Conservation (phyloP, 2,113 vertebrate species). For the Lamprotornis superbus region DNA sequence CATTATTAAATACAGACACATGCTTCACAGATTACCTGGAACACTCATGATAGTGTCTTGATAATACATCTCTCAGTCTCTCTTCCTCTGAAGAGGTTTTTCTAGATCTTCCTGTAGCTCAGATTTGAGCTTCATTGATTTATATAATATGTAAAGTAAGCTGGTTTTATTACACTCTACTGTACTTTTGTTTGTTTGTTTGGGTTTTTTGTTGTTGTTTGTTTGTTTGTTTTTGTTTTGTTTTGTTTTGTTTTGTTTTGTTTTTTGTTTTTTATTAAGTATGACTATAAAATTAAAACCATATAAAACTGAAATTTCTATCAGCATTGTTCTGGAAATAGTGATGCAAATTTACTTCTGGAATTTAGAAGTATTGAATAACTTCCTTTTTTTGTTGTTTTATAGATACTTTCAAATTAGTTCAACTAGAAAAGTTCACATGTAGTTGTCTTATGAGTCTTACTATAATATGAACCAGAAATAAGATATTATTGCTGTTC, state of each 20-base stretch:
- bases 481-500: background rate
- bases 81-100: background rate
- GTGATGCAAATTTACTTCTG: background rate
- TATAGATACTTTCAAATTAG: background rate
- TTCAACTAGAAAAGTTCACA: background rate
- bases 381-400: background rate
- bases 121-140: background rate
- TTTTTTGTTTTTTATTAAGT: background rate
- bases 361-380: background rate
- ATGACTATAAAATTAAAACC: background rate
- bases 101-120: background rate
- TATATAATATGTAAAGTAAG: background rate
- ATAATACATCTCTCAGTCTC: background rate
- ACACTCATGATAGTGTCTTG: background rate
- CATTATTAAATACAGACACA: background rate
- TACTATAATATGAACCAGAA: background rate
- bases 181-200: background rate
- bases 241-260: no score
- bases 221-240: no score
- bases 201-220: no score
- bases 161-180: rapidly evolving
- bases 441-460: background rate
- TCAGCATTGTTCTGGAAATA: background rate
- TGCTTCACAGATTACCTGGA: background rate
- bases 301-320: background rate